Evolutionary conservation across 1,140 invertebrate species (phyloP), one percentile per base, ranked within the genome.

Genomic region (Drosophila sp.): DNA sequence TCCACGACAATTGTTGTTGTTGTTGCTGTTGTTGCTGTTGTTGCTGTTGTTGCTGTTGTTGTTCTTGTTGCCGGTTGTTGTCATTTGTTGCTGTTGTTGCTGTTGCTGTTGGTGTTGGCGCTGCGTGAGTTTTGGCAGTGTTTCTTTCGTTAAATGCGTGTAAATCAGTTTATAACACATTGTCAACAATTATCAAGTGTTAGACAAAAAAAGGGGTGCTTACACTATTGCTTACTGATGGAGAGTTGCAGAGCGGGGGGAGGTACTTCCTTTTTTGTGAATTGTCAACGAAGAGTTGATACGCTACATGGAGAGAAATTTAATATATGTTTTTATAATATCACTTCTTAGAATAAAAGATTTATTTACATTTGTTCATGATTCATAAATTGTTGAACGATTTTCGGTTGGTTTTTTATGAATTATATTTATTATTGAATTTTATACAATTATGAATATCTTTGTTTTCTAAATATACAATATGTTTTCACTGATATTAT

Each of bases 161-260:
- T 82, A 87, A 87, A 87, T 87, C 82, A 87, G 82, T 87, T 87
- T 87, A 87, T 89, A 87, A 87, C 82, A 87, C 82, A 87, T 87
- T 87, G 82, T 87, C 82, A 89, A 87, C 82, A 87, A 87, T 87
- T 87, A 87, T 87, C 72, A 82, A 87, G 70, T 86, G 78, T 81
- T 84, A 21, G 59, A 9, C 54, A 58, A 53, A 29, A 45, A 48
- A 36, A 29, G 54, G 32, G 43, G 61, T 50, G 58, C 57, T 58
- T 45, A 34, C 36, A 38, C 11, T 38, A 4, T 13, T 11, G 2
- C 36, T 13, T 13, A 13, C 5, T 2, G 36, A 9, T 11, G 36
- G 0, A 9, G 2, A n/a, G 3, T 1, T 0, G n/a, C 36, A 11
- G 36, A n/a, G n/a, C n/a, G 34, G 4, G 36, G 36, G 36, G 36